phyloP scores from a whole-genome alignment of 1,140 invertebrate species.

The Cydia strobilella region DNA sequence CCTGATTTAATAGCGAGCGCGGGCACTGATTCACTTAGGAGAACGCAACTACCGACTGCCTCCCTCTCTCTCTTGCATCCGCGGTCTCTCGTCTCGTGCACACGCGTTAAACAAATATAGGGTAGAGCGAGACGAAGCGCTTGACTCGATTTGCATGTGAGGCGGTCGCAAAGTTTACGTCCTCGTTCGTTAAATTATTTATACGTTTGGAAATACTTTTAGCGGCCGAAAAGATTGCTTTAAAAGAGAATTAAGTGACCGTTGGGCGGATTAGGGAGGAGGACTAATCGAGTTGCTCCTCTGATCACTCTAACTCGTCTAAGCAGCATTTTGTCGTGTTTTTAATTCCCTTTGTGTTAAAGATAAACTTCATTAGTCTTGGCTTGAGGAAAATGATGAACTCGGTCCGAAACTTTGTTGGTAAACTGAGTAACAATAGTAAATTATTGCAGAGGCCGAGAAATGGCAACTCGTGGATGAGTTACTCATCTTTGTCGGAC shows the following conservation, averaged over 20 bases:
- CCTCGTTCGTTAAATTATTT: slow-evolving; percentile 79
- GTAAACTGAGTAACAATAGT: too few relatives aligned
- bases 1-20: slow-evolving; percentile 78
- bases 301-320: slow-evolving; percentile 33
- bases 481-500: too few relatives aligned
- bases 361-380: slow-evolving; percentile 13
- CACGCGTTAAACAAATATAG: slow-evolving; percentile 34
- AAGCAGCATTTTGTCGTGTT: slow-evolving; percentile 32
- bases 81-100: slow-evolving; percentile 36
- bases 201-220: slow-evolving; percentile 79
- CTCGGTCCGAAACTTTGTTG: background rate
- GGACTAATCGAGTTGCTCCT: slow-evolving; percentile 58
- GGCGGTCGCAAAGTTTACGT: slow-evolving; percentile 77
- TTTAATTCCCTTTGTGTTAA: slow-evolving; percentile 22
- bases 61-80: slow-evolving; percentile 57
- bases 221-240: slow-evolving; percentile 74
- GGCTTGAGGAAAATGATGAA: background rate
- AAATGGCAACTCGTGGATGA: too few relatives aligned
- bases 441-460: too few relatives aligned
- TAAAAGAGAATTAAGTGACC: slow-evolving; percentile 72
- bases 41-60: slow-evolving; percentile 67
- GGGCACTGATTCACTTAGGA: slow-evolving; percentile 79
- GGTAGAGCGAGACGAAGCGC: slow-evolving; percentile 60
- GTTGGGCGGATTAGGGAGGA: slow-evolving; percentile 56
- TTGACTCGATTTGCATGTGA: slow-evolving; percentile 76